These are phyloP conservation scores for Eudasyphora cyanicolor DNA, from an alignment of 2,888 invertebrate genomes.

Conservation along the genomic window DNA sequence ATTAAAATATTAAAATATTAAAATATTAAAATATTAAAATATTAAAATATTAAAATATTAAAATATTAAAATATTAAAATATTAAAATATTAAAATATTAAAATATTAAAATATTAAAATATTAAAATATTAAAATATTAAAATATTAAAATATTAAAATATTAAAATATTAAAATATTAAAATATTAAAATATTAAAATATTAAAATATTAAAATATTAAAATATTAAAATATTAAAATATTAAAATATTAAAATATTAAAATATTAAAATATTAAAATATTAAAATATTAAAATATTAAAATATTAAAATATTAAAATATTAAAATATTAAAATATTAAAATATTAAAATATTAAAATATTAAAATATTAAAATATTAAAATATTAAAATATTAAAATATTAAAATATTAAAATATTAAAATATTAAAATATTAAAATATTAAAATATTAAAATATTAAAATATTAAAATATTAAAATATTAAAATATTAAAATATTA, in stretches of 20 bases:
- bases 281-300: neutral
- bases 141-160: neutral
- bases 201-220: constrained; percentile 4
- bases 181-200: constrained; percentile 4
- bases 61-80: neutral
- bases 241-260: constrained; percentile 1
- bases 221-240: constrained; percentile 1
- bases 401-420: constrained; percentile 4
- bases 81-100: neutral
- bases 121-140: neutral
- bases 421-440: constrained; percentile 4
- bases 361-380: neutral
- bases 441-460: constrained; percentile 4
- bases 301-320: neutral
- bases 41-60: neutral
- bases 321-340: neutral
- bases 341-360: neutral
- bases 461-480: constrained; percentile 4
- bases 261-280: constrained; percentile 4
- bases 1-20: neutral
- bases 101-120: neutral
- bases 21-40: neutral
- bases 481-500: constrained; percentile 1
- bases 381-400: neutral
- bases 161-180: constrained; percentile 4